Evolutionary conservation across 2,888 invertebrate genomes (phyloP).

Genomic region (Pterostichus madidus): DNA sequence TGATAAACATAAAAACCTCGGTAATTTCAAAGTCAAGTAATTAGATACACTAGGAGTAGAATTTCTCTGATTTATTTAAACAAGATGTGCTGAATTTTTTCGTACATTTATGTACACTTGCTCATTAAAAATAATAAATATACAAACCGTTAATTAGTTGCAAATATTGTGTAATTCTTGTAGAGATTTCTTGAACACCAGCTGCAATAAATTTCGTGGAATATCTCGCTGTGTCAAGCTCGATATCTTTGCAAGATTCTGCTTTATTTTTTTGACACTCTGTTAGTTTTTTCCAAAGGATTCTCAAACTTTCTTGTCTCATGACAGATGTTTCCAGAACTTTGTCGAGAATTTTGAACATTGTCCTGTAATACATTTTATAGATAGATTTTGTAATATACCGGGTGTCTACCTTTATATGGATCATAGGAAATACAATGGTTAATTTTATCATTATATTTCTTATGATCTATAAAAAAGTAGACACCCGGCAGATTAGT

Average conservation of each 20-base stretch:
- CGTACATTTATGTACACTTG: too few relatives aligned
- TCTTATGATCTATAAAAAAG: too few relatives aligned
- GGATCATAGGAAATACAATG: too few relatives aligned
- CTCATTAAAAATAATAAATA: constrained; percentile 2
- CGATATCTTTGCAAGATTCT: constrained; percentile 39
- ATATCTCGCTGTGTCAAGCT: constrained; percentile 49
- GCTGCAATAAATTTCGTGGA: constrained; percentile 51
- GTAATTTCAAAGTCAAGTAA: too few relatives aligned
- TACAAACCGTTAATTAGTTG: constrained; percentile 46
- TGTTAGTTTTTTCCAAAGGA: constrained; percentile 29
- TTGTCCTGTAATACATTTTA: constrained; percentile 26
- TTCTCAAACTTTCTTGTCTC: constrained; percentile 27
- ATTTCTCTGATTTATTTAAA: too few relatives aligned
- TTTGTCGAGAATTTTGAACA: constrained; percentile 53
- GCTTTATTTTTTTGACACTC: constrained; percentile 8
- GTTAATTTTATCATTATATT: too few relatives aligned
- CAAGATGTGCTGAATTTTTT: too few relatives aligned
- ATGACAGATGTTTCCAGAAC: constrained; percentile 28
- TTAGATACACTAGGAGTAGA: too few relatives aligned
- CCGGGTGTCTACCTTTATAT: too few relatives aligned
- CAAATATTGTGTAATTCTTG: constrained; percentile 40
- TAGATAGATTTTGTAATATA: not conserved
- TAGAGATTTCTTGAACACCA: constrained; percentile 38
- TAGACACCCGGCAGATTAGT: constrained; percentile 3
- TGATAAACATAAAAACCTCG: too few relatives aligned